phyloP scores from a whole-genome alignment of 2,888 invertebrate genomes.

The Carterocephalus palaemon region DNA sequence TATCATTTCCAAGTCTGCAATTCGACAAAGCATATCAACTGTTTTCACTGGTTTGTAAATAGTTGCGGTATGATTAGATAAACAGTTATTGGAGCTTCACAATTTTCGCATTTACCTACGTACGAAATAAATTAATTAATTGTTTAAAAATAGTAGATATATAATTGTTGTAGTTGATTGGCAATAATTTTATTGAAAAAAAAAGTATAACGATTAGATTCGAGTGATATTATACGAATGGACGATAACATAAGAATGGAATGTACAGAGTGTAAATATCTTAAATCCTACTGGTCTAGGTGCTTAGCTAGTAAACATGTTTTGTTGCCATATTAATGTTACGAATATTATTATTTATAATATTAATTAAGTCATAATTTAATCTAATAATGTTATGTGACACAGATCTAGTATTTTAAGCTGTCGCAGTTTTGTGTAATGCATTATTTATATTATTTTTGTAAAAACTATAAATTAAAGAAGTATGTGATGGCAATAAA shows the following conservation, averaged over 20 bases:
- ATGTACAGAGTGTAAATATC: slow-evolving; percentile 74
- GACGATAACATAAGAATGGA: slow-evolving; percentile 44
- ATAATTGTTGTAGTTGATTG: slow-evolving; percentile 67
- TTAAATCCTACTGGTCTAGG: slow-evolving; percentile 68
- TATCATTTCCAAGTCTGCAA: slow-evolving; percentile 50
- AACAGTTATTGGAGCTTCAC: slow-evolving; percentile 48
- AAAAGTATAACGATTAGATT: slow-evolving; percentile 47
- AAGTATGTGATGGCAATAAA: slow-evolving; percentile 29
- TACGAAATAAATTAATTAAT: slow-evolving; percentile 35
- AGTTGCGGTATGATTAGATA: slow-evolving; percentile 49
- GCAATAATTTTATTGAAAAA: slow-evolving; percentile 67
- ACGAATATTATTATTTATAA: slow-evolving; percentile 75
- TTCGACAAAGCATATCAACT: slow-evolving; percentile 69
- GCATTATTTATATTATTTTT: slow-evolving; percentile 27
- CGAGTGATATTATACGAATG: slow-evolving; percentile 36
- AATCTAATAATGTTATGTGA: slow-evolving; percentile 72
- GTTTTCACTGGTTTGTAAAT: slow-evolving; percentile 67
- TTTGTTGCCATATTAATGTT: slow-evolving; percentile 78
- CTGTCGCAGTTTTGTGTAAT: slow-evolving; percentile 36
- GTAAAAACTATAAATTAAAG: slow-evolving; percentile 13
- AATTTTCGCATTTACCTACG: slow-evolving; percentile 55
- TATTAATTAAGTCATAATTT: slow-evolving; percentile 70
- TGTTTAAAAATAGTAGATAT: slow-evolving; percentile 43
- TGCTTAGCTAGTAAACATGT: slow-evolving; percentile 75
- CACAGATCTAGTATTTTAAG: slow-evolving; percentile 58